Evolutionary conservation across 2,888 invertebrate species (phyloP), one percentile per base, ranked within the genome.

Genomic region (Rapana venosa): DNA sequence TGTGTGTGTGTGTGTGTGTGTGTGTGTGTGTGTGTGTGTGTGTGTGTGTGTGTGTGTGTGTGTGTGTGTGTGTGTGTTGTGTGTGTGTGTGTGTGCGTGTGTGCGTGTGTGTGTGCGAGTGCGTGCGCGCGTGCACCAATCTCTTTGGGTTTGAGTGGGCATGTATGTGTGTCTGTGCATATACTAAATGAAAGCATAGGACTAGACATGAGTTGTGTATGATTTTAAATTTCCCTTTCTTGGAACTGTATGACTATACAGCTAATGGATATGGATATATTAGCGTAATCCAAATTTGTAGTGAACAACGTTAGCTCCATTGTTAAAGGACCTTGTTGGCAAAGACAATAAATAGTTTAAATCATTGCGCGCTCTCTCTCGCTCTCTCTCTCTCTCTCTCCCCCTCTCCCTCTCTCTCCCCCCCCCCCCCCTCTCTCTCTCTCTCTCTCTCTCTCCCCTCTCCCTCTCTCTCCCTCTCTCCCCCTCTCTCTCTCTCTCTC

Each of bases 1-100:
- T 13, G 66, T 66, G 66, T 13, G 66, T 66, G 17, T 66, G 66
- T 66, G 66, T 66, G 66, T 13, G 66, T 66, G 66, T 15, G 56
- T 84, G 84, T 17, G 84, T 79, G 58, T 61, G 58, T 58, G 87
- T 74, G 70, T 70, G 87, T 74, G 70, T 70, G 74, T 74, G 70
- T 87, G 87, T 87, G 87, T 87, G 70, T 87, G 35, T 87, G 70
- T 87, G 61, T 61, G 87, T 86, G 58, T 86, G 86, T 47, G 61
- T 66, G 56, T 87, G 74, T 66, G 35, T 11, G 77, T 35, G 74
- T 79, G 15, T 79, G 79, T 79, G 79, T 4, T 13, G 66, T 66
- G 66, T 13, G 66, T 66, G 66, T 66, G 17, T 66, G 66, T 66
- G 66, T 66, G 66, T 66, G 66, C 13, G 66, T 13, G 66, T 66